A percentile compares a stretch with the other conserved stretches of the same genome.
phyloP scores from a whole-genome alignment of 2,797 vertebrate species.

The Coccyzus lansbergi region DNA sequence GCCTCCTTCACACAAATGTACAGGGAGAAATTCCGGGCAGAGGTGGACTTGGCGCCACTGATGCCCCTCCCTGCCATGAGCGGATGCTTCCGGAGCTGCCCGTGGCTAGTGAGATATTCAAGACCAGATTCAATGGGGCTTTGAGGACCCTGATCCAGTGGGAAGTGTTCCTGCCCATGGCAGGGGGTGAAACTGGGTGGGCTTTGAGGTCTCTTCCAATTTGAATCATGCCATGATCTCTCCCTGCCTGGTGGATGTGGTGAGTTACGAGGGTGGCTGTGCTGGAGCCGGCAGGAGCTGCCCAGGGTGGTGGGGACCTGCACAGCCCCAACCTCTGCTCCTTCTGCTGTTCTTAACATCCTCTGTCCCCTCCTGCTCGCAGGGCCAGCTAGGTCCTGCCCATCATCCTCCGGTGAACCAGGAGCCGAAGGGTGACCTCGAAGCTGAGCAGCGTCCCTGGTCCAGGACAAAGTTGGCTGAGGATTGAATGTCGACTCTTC shows the following conservation, averaged over 20 bases:
- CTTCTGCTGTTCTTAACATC: background rate
- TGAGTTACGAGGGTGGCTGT: accelerated
- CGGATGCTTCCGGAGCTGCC: background rate
- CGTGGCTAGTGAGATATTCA: too few species aligned
- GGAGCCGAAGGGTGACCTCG: background rate
- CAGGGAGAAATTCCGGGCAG: background rate
- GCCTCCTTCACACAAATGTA: accelerated
- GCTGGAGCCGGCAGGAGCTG: background rate
- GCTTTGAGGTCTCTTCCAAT: too few species aligned
- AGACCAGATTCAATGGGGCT: too few species aligned
- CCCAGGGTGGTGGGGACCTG: background rate
- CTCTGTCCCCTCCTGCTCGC: background rate
- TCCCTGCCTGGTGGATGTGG: background rate
- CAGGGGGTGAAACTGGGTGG: too few species aligned
- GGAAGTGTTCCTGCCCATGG: too few species aligned
- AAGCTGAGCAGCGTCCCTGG: background rate
- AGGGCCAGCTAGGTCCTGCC: background rate
- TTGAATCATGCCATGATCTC: too few species aligned
- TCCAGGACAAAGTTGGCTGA: background rate
- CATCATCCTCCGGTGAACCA: background rate
- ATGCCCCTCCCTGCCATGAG: accelerated
- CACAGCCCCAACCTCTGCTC: background rate
- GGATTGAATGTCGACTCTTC: background rate
- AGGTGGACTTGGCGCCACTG: accelerated
- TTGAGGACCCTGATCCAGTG: too few species aligned